Percentiles rank a stretch among this genome's conserved stretches.
Conservation (phyloP, 2,888 invertebrate species). For the Xestia rhomboidea region DNA sequence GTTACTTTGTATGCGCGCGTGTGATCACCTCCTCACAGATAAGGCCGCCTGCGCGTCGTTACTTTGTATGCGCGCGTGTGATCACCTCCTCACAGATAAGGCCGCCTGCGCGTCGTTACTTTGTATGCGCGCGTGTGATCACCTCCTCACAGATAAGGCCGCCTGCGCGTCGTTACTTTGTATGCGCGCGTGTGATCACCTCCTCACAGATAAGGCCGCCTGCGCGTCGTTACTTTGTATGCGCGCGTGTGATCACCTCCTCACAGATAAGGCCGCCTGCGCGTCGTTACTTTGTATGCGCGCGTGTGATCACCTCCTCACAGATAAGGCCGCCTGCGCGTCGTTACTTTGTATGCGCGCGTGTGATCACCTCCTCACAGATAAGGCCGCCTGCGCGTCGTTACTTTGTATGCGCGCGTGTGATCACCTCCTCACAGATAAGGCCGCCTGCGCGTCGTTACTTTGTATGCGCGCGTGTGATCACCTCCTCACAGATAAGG, state of each 20-base stretch:
- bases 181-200: conserved; percentile 84
- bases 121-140: conserved; percentile 86
- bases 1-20: conserved; percentile 86
- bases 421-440: conserved; percentile 80
- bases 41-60: conserved; percentile 79
- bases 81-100: conserved; percentile 79
- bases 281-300: conserved; percentile 87
- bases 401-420: conserved; percentile 86
- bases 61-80: conserved; percentile 86
- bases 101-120: conserved; percentile 81
- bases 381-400: conserved; percentile 79
- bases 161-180: conserved; percentile 83
- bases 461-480: conserved; percentile 87
- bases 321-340: conserved; percentile 80
- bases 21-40: conserved; percentile 80
- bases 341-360: conserved; percentile 86
- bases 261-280: conserved; percentile 79
- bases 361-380: conserved; percentile 80
- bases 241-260: conserved; percentile 82
- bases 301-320: conserved; percentile 79
- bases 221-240: conserved; percentile 85
- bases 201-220: conserved; percentile 79
- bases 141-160: conserved; percentile 78
- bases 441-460: conserved; percentile 79
- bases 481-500: conserved; percentile 79